These are phyloP conservation scores for Australoheros facetus DNA, from an alignment of 2,797 vertebrate genomes.

Conservation along the genomic window DNA sequence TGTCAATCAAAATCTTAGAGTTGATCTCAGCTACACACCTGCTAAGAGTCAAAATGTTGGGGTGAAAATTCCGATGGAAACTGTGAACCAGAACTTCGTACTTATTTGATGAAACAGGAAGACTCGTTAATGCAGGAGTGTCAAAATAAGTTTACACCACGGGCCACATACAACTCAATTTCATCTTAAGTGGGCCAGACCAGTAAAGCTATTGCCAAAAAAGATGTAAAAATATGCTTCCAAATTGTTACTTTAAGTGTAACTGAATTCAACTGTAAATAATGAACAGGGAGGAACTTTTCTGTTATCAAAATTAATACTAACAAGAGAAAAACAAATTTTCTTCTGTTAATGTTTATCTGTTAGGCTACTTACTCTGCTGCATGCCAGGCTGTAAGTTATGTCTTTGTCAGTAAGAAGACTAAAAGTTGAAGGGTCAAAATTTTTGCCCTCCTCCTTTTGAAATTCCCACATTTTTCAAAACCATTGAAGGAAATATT, in stretches of 20 bases:
- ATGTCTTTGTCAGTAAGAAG: background rate
- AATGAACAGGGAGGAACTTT: background rate
- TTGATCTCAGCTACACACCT: background rate
- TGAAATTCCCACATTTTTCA: background rate
- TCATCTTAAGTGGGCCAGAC: fast-evolving
- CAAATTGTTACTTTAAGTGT: background rate
- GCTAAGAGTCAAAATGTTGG: background rate
- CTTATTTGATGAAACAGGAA: background rate
- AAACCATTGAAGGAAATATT: too few species aligned
- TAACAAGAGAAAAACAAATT: too few species aligned
- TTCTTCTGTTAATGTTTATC: too few species aligned
- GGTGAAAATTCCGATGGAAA: too few species aligned
- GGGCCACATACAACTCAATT: too few species aligned
- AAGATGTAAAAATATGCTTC: background rate
- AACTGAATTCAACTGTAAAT: fast-evolving
- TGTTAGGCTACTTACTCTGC: too few species aligned
- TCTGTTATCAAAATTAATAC: background rate
- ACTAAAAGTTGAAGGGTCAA: background rate
- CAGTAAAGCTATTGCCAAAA: background rate
- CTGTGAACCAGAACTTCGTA: background rate
- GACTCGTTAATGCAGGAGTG: background rate
- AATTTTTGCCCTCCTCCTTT: background rate
- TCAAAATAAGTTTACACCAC: background rate
- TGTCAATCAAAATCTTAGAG: background rate
- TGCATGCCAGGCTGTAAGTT: background rate